phyloP scores from a whole-genome alignment of 1,140 invertebrate genomes.

The Drosophila baimaii region DNA sequence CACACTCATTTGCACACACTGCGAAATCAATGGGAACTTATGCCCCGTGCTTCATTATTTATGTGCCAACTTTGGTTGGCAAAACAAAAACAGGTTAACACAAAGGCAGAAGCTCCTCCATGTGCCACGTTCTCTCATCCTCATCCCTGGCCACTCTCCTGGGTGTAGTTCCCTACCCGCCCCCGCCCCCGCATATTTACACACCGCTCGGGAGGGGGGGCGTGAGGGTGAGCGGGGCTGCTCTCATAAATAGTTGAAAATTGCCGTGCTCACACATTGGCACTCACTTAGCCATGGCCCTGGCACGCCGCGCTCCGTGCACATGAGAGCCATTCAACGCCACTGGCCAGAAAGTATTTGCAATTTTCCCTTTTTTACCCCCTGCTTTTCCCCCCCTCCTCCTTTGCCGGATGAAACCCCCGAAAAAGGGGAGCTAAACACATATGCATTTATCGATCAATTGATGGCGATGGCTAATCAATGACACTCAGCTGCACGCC shows the following conservation, averaged over 20 bases:
- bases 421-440: slow-evolving; percentile 2
- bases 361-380: slow-evolving; percentile 7
- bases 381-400: neutral
- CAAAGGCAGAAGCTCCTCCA: slow-evolving; percentile 42
- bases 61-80: slow-evolving; percentile 68
- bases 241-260: slow-evolving; percentile 75
- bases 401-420: neutral
- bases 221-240: neutral
- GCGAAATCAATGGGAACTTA: slow-evolving; percentile 75
- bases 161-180: slow-evolving; percentile 3
- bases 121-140: slow-evolving; percentile 3
- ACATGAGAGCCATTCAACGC: slow-evolving; percentile 28
- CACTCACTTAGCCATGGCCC: slow-evolving; percentile 47
- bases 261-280: slow-evolving; percentile 65
- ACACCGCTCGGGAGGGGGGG: slow-evolving; percentile 8
- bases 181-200: slow-evolving; percentile 27
- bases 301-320: slow-evolving; percentile 24
- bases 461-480: slow-evolving; percentile 3
- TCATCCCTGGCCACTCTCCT: slow-evolving; percentile 5
- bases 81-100: slow-evolving; percentile 55
- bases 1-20: slow-evolving; percentile 45
- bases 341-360: slow-evolving; percentile 20
- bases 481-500: neutral
- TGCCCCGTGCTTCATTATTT: slow-evolving; percentile 73
- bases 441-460: slow-evolving; percentile 23